Evolutionary conservation across 2,888 invertebrate species (phyloP).

Genomic region (Amiota mariae): DNA sequence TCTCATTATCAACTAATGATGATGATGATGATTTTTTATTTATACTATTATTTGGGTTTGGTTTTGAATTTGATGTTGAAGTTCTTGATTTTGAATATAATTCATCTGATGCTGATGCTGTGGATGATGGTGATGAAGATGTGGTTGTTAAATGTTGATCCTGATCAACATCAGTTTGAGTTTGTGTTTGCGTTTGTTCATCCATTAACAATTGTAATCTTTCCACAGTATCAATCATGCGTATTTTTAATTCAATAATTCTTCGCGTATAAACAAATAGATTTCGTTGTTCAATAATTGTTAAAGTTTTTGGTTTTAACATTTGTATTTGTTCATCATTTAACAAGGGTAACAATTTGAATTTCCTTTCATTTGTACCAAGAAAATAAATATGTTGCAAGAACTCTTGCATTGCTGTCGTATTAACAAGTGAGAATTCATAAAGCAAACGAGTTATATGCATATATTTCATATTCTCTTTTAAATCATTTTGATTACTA

Average conservation of each 20-base stretch:
- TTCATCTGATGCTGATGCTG: background rate
- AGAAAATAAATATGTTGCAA: constrained; percentile 56
- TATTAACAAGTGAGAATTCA: constrained; percentile 55
- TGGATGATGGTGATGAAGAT: background rate
- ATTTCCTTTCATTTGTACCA: constrained; percentile 53
- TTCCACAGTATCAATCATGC: constrained; percentile 67
- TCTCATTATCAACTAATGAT: background rate
- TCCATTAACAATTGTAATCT: constrained; percentile 64
- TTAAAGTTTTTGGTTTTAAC: constrained; percentile 20
- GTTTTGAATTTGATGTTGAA: background rate
- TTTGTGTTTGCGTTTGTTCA: constrained; percentile 36
- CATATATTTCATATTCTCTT: background rate
- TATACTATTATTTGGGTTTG: constrained; percentile 24
- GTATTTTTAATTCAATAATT: constrained; percentile 62
- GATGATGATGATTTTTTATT: background rate
- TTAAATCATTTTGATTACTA: constrained; percentile 35
- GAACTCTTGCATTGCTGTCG: constrained; percentile 66
- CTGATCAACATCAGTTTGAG: background rate
- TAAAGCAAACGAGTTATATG: constrained; percentile 31
- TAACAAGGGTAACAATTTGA: constrained; percentile 51
- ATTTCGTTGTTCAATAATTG: constrained; percentile 38
- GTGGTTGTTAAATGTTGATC: background rate
- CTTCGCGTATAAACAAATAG: constrained; percentile 63
- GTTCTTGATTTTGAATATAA: no score
- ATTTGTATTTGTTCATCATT: constrained; percentile 50